Evolutionary conservation across 2,888 invertebrate species (phyloP).

Genomic region (Ophioninae sp.): DNA sequence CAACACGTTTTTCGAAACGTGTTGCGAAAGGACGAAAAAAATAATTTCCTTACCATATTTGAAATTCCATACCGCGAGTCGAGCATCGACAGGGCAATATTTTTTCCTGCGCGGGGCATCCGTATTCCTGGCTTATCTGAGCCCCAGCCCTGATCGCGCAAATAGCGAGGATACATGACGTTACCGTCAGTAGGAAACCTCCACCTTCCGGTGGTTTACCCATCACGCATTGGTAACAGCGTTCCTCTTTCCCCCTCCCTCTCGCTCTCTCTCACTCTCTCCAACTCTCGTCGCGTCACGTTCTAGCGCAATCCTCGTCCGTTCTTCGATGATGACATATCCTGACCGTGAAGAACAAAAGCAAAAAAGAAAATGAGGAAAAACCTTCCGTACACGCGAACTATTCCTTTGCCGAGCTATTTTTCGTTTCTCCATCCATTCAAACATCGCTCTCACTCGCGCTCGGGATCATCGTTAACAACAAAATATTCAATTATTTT

Average conservation of each 20-base stretch:
- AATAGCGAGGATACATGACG: constrained; percentile 63
- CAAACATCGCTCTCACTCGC: not conserved
- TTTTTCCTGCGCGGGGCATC: constrained; percentile 89
- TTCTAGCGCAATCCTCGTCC: constrained; percentile 27
- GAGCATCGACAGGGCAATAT: constrained; percentile 93
- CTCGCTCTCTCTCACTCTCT: not conserved
- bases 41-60: constrained; percentile 87
- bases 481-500: not conserved
- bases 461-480: not conserved
- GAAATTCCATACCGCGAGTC: constrained; percentile 88
- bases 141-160: constrained; percentile 59
- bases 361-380: constrained; percentile 1
- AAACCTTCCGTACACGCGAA: not conserved
- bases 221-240: constrained; percentile 77
- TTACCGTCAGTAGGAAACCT: constrained; percentile 67
- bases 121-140: constrained; percentile 75
- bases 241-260: constrained; percentile 20
- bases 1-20: not conserved
- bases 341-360: constrained; percentile 42
- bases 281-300: not conserved
- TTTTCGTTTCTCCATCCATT: not conserved
- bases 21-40: not conserved
- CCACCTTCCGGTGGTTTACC: constrained; percentile 76
- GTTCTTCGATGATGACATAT: constrained; percentile 54
- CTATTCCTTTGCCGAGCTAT: not conserved